phyloP scores from a whole-genome alignment of 2,888 invertebrate genomes.

The Drosophila kambysellisi region DNA sequence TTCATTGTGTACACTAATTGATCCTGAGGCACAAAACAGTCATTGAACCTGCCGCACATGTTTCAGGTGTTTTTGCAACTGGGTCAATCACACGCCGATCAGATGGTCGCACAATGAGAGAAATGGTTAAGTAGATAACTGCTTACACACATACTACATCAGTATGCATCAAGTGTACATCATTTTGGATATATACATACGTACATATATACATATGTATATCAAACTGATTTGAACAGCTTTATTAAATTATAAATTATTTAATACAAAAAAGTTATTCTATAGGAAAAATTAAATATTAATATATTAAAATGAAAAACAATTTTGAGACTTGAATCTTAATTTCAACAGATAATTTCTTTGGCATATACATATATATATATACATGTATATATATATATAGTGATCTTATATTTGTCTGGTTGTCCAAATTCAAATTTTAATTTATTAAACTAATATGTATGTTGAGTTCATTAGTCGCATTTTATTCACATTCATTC shows the following conservation, averaged over 20 bases:
- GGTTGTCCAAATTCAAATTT: no score
- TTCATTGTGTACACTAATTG: conserved; percentile 47
- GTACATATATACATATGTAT: no score
- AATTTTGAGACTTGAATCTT: background rate
- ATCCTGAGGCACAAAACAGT: conserved; percentile 30
- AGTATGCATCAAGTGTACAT: background rate
- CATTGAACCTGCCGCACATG: conserved; percentile 33
- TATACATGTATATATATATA: no score
- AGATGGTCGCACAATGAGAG: background rate
- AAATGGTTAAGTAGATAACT: background rate
- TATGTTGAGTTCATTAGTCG: background rate
- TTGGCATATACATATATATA: no score
- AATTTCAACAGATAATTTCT: background rate
- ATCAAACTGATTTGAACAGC: background rate
- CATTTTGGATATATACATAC: background rate
- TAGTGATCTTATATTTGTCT: no score
- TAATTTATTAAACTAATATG: background rate
- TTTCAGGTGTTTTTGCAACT: conserved; percentile 5
- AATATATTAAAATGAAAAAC: background rate
- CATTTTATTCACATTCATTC: background rate
- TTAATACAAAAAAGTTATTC: background rate
- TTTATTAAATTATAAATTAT: background rate
- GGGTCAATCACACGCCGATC: conserved; percentile 13
- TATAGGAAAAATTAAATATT: background rate
- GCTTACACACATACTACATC: background rate